Evolutionary conservation across 2,888 invertebrate genomes (phyloP), one percentile per base, ranked within the genome.

Genomic region (Embidobia sp.): DNA sequence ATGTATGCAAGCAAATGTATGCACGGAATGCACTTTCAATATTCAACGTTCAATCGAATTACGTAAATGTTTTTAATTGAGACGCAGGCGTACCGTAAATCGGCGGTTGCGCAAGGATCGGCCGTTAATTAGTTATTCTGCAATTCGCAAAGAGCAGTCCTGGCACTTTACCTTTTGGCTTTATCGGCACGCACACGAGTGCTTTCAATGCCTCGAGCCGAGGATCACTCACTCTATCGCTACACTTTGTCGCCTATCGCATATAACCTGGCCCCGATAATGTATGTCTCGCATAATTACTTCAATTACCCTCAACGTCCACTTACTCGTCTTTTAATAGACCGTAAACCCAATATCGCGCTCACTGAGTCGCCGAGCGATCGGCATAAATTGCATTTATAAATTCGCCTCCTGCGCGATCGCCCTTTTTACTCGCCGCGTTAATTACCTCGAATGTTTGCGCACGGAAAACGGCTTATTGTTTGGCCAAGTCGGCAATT

Each of bases 31-130:
- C 5, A 53, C 37, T 63, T 48, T 55, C 61, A 26, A 35, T 53
- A 22, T 27, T 37, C 31, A 4, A 35, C 51, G 66, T 35, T 37
- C 49, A 35, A 48, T 16, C 75, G 55, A 40, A 64, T 77, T 75
- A 72, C 67, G 59, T 64, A 66, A 77, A 63, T 33, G 22, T 19
- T 64, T 73, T 79, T 80, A 82, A 82, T 82, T 82, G 79, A 82
- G 80, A 79, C 66, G 78, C 81, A 67, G 57, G 73, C 63, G n/a
- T 29, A 66, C 70, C 75, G 80, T 80, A 78, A 80, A 79, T 80
- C 77, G 80, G n/a, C n/a, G n/a, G 29, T 72, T 76, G 73, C 75
- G 66, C 57, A 81, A 78, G 70, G 72, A 81, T 37, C 35, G 53
- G 15, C 61, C 44, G 48, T 76, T 76, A 78, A 78, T 78, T 75